Evolutionary conservation across 2,888 invertebrate species (phyloP).

Genomic region (Choristoneura rosaceana): DNA sequence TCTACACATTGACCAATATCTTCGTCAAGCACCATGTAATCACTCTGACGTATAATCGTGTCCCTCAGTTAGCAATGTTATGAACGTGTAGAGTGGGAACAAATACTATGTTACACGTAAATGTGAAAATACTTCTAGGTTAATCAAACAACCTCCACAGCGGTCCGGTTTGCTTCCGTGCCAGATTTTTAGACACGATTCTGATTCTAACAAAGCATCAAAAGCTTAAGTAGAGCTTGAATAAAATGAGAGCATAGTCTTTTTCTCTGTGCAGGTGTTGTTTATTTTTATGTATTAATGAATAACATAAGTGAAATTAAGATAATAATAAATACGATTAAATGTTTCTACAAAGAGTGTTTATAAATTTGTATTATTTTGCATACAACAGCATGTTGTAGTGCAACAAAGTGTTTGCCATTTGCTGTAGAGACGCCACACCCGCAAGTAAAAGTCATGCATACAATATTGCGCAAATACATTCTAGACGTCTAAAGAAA

Average conservation of each 20-base stretch:
- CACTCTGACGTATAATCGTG: too few species aligned
- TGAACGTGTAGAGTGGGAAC: too few species aligned
- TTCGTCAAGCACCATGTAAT: too few species aligned
- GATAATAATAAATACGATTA: neutral
- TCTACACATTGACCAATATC: too few species aligned
- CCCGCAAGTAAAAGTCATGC: slow-evolving; percentile 30
- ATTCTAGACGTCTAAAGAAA: slow-evolving; percentile 34
- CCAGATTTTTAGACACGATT: slow-evolving; percentile 17
- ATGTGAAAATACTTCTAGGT: neutral
- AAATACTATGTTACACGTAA: neutral
- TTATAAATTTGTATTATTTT: neutral
- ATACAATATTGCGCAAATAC: slow-evolving; percentile 28
- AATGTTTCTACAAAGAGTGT: neutral
- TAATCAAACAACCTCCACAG: slow-evolving; percentile 26
- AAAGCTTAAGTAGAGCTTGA: slow-evolving; percentile 18
- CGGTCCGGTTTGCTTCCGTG: slow-evolving; percentile 27
- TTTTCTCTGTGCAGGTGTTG: neutral
- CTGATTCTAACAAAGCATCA: slow-evolving; percentile 11
- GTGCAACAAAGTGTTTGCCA: slow-evolving; percentile 8
- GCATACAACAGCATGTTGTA: neutral
- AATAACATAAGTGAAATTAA: neutral
- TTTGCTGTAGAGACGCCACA: slow-evolving; percentile 14
- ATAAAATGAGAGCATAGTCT: neutral
- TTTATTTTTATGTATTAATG: neutral
- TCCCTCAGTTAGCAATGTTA: too few species aligned